Base-by-base conservation (phyloP, 30 jellyfish, hydroid and myxozoan genomes). In the Rhopilema esculentum region DNA sequence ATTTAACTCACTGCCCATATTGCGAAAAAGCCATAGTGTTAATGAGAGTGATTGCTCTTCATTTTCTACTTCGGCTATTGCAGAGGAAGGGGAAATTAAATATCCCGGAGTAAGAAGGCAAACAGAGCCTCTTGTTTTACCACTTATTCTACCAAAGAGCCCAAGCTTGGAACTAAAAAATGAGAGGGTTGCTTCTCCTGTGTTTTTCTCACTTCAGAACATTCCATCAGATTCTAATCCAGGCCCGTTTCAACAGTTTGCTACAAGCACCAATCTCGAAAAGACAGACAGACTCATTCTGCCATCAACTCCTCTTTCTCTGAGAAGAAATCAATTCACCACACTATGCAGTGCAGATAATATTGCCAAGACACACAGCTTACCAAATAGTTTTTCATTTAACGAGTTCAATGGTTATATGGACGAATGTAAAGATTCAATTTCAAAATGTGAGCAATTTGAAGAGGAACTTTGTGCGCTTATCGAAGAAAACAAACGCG, bases 101-200 rank as follows among this genome's bases (percentile, higher is more conserved):
- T 52, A 81, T 29, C 50, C 29, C 16, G 50, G 61, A 19, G 18
- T 27, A 1, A 24, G 66, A 16, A 66, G 81, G 66, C 80, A 84
- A 61, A 49, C 92, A n/a, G 87, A 84, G 31, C 75, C 92, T 4
- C 0, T 31, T 1, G 65, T 70, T 27, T 28, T 73, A 17, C 69
- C 86, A 0, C 63, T 84, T 6, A 49, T 48, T 27, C 81, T 84
- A 17, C 92, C 92, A 57, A 51, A 51, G 72, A 84, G 92, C 30
- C 92, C 92, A 28, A 49, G 83, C 17, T 33, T 63, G 63, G 87
- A 72, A 16, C 91, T 78, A 0, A 78, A 78, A 28, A 78, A 27
- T 23, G 88, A 82, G 51, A 69, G 91, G 57, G 79, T 82, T 33
- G 23, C 65, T 53, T 84, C 92, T 21, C 92, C 92, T 50, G 26